These are phyloP conservation scores for Tenualosa ilisha DNA, from an alignment of 2,797 vertebrate genomes.

Conservation along the genomic window DNA sequence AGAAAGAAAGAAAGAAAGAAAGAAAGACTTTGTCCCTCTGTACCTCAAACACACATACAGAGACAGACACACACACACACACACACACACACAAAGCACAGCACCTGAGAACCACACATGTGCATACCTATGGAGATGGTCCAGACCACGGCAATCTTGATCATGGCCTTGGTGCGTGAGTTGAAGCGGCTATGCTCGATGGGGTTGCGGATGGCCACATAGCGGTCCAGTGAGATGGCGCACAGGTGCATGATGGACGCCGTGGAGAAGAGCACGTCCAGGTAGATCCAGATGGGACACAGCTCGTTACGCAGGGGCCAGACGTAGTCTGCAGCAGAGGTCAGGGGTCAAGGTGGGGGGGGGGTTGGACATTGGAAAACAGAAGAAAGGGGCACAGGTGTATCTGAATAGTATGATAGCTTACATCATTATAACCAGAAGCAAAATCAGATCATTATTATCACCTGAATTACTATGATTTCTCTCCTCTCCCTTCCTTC, in stretches of 20 bases:
- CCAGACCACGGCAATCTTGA: slow-evolving; percentile 99
- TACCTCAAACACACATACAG: background rate
- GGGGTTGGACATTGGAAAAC: too few species aligned
- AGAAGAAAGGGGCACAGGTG: background rate
- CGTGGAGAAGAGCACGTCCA: slow-evolving; percentile 97
- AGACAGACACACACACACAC: background rate
- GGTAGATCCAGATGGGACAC: slow-evolving; percentile 98
- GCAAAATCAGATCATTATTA: background rate
- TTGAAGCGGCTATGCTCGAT: slow-evolving; percentile 99
- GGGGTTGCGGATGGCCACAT: slow-evolving; percentile 97
- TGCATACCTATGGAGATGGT: slow-evolving; percentile 92
- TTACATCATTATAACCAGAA: too few species aligned
- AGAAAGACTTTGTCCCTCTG: too few species aligned
- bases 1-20: too few species aligned
- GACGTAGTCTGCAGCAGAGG: slow-evolving; percentile 81
- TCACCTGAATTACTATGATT: too few species aligned
- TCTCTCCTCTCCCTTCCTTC: too few species aligned
- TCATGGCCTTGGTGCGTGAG: slow-evolving; percentile 97
- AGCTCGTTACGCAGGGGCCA: slow-evolving; percentile 93
- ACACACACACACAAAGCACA: background rate
- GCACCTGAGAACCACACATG: slow-evolving; percentile 19
- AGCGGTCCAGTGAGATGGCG: slow-evolving; percentile 97
- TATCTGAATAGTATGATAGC: background rate
- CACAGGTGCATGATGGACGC: slow-evolving; percentile 99
- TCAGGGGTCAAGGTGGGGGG: background rate